Evolutionary conservation across 2,888 invertebrate genomes (phyloP).

Genomic region (Hydroisotoma schaefferi): DNA sequence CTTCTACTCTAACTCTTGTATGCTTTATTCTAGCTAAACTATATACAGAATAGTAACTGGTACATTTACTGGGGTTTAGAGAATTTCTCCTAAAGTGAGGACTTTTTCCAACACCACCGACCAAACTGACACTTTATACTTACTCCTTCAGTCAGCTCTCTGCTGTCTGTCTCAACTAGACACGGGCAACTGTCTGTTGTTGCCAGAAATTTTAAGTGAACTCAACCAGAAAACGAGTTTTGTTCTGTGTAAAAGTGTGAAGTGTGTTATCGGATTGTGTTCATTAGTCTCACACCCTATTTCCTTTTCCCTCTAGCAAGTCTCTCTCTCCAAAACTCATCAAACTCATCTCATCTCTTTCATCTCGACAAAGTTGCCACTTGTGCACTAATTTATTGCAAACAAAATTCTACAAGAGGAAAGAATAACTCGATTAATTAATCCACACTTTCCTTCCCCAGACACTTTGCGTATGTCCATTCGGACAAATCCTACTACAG

Average conservation of each 20-base stretch:
- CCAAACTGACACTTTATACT: too few species aligned
- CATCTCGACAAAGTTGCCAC: constrained; percentile 1
- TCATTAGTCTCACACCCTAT: constrained; percentile 4
- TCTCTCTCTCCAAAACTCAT: constrained; percentile 2
- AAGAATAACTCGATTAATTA: not conserved
- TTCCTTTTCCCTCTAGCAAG: too few species aligned
- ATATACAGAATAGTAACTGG: too few species aligned
- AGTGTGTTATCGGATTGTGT: constrained; percentile 10
- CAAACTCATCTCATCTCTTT: not conserved
- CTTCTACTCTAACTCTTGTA: too few species aligned
- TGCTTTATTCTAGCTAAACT: too few species aligned
- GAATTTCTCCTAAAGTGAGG: too few species aligned
- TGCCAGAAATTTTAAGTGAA: constrained; percentile 4
- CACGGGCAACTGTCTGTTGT: not conserved
- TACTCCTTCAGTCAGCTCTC: too few species aligned
- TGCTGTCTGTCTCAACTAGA: not conserved
- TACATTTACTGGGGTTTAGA: too few species aligned
- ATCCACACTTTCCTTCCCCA: not conserved
- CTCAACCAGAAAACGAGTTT: not conserved
- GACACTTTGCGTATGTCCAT: too few species aligned
- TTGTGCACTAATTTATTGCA: constrained; percentile 2
- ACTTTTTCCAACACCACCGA: too few species aligned
- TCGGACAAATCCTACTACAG: too few species aligned
- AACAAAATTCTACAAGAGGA: not conserved
- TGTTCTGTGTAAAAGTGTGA: not conserved